Conservation (phyloP, 2,797 vertebrate genomes). For the Siniperca obscura region DNA sequence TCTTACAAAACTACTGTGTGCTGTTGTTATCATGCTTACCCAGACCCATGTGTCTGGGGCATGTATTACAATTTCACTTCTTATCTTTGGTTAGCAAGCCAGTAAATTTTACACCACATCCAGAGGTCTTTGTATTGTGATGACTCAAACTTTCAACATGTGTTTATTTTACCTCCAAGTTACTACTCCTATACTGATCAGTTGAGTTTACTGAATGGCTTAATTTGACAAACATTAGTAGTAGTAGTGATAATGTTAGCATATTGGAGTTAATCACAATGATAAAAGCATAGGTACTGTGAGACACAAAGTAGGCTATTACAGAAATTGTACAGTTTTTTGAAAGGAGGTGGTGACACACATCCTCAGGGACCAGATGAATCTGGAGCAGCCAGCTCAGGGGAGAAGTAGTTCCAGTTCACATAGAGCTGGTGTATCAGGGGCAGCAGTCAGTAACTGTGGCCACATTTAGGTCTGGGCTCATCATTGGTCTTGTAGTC, state of each 20-base stretch:
- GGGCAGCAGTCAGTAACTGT: conserved; percentile 61
- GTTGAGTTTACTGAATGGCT: not conserved
- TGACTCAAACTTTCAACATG: not conserved
- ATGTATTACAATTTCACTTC: conserved; percentile 14
- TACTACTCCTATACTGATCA: not conserved
- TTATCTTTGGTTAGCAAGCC: not conserved
- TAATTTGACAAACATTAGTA: not conserved
- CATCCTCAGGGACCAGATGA: conserved; percentile 58
- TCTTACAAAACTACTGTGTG: conserved; percentile 10
- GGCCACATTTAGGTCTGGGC: conserved; percentile 69
- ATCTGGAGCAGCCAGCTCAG: conserved; percentile 77
- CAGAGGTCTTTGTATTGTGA: not conserved
- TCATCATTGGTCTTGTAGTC: conserved; percentile 57
- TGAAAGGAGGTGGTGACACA: conserved; percentile 32
- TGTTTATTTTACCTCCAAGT: not conserved
- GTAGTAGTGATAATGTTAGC: not conserved
- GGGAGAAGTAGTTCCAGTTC: conserved; percentile 78
- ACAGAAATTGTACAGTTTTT: conserved; percentile 9
- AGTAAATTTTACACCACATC: not conserved
- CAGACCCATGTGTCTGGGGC: conserved; percentile 2
- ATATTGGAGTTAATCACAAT: not conserved
- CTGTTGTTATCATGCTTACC: conserved; percentile 6
- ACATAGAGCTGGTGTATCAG: conserved; percentile 49
- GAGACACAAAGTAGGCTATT: conserved; percentile 37
- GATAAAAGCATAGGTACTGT: conserved; percentile 20